Evolutionary conservation across 2,888 invertebrate genomes (phyloP).

Genomic region (Phragmatobia fuliginosa): DNA sequence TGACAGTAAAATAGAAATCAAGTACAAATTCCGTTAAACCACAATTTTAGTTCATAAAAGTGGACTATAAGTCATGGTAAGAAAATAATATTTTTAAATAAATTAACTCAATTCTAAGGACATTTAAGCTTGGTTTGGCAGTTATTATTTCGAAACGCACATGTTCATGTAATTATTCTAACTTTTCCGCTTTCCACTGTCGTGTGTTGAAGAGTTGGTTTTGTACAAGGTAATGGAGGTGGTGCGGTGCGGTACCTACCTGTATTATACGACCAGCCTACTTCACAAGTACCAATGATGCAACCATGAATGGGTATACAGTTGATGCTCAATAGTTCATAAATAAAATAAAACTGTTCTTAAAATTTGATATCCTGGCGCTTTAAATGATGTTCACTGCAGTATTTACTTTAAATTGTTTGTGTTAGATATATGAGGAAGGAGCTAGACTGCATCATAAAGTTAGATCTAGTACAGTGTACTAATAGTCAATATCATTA

Average conservation of each 20-base stretch:
- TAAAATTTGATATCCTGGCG: background rate
- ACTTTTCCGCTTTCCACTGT: background rate
- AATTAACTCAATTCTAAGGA: background rate
- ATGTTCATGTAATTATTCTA: constrained; percentile 2
- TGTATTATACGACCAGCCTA: background rate
- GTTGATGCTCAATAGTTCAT: background rate
- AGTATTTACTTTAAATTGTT: too few species aligned
- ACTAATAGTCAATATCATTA: too few species aligned
- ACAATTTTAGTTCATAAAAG: background rate
- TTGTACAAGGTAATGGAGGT: background rate
- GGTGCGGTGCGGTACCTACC: background rate
- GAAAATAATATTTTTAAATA: constrained; percentile 20
- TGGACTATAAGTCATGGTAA: constrained; percentile 17
- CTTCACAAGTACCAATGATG: background rate
- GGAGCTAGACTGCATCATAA: too few species aligned
- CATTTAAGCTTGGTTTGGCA: background rate
- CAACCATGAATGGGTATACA: background rate
- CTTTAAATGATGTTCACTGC: background rate
- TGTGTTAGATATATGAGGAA: too few species aligned
- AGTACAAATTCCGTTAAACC: background rate
- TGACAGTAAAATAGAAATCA: background rate
- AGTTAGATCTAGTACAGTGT: too few species aligned
- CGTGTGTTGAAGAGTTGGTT: background rate
- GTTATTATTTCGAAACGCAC: background rate
- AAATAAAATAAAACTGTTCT: background rate